Conservation (phyloP, 64 coral and sea anemone genomes). For the Dendrophyllia cribrosa region DNA sequence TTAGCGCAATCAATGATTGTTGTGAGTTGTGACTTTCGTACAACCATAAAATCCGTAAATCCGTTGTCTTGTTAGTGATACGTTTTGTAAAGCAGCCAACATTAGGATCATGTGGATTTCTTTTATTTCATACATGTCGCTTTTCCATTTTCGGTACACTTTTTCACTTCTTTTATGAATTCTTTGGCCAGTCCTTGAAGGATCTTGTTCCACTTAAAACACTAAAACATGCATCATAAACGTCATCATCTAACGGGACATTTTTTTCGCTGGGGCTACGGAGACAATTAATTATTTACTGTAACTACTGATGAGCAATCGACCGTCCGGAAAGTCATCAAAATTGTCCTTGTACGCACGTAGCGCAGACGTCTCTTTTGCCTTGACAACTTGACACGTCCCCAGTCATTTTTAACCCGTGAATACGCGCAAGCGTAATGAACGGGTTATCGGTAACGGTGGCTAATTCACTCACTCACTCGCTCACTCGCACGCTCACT, state of each 20-base stretch:
- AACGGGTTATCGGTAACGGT: too few relatives aligned
- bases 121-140: background rate
- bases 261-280: slow-evolving; percentile 10
- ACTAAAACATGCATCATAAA: too few relatives aligned
- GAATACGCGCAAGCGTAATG: too few relatives aligned
- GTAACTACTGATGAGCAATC: too few relatives aligned
- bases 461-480: too few relatives aligned
- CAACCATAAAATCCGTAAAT: background rate
- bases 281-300: background rate
- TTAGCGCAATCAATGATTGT: background rate
- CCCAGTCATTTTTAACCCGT: too few relatives aligned
- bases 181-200: slow-evolving; percentile 34
- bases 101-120: slow-evolving; percentile 3
- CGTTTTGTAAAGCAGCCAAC: background rate
- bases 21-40: slow-evolving; percentile 5
- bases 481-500: too few relatives aligned
- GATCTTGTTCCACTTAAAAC: too few relatives aligned
- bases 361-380: too few relatives aligned
- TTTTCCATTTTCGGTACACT: slow-evolving; percentile 37
- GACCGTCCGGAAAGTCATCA: too few relatives aligned
- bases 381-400: too few relatives aligned
- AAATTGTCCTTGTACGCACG: too few relatives aligned
- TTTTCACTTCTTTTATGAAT: background rate
- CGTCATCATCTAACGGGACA: slow-evolving; percentile 16
- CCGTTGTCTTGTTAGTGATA: background rate